These are phyloP conservation scores for Anaspis maculata DNA, from an alignment of 2,888 invertebrate species.

Conservation along the genomic window DNA sequence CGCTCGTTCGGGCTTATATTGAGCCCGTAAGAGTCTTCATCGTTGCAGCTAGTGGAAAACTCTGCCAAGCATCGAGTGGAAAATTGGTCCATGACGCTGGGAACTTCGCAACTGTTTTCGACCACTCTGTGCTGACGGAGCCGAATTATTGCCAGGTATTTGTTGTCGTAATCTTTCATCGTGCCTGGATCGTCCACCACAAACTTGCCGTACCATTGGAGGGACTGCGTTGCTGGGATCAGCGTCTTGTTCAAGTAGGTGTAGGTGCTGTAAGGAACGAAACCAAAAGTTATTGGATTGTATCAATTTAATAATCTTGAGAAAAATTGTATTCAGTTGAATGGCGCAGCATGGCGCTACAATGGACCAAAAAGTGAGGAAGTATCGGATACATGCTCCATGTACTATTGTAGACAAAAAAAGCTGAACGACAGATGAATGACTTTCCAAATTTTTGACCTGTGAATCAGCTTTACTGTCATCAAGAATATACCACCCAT, in stretches of 20 bases:
- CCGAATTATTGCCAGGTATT: slow-evolving; percentile 27
- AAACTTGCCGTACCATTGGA: slow-evolving; percentile 28
- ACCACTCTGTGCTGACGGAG: slow-evolving; percentile 22
- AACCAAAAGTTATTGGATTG: no score
- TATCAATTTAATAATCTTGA: slow-evolving; percentile 1
- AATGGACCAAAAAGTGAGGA: no score
- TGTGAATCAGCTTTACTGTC: no score
- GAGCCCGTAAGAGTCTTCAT: slow-evolving; percentile 13
- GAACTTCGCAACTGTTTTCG: slow-evolving; percentile 7
- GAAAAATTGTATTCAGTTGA: no score
- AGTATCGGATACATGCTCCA: no score
- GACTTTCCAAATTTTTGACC: no score
- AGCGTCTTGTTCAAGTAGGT: slow-evolving; percentile 20
- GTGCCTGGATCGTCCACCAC: slow-evolving; percentile 24
- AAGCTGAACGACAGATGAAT: no score
- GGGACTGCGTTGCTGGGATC: slow-evolving; percentile 22
- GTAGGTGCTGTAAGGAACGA: slow-evolving; percentile 19
- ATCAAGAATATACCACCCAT: no score
- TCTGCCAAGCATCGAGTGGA: neutral
- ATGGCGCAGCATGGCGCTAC: no score
- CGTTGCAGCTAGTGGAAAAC: slow-evolving; percentile 18
- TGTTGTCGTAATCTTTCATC: slow-evolving; percentile 28
- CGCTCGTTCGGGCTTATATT: slow-evolving; percentile 6
- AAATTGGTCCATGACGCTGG: neutral
- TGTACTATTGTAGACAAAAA: no score